These are phyloP conservation scores for Ophiodon elongatus DNA, from an alignment of 2,113 vertebrate genomes.

Conservation along the genomic window DNA sequence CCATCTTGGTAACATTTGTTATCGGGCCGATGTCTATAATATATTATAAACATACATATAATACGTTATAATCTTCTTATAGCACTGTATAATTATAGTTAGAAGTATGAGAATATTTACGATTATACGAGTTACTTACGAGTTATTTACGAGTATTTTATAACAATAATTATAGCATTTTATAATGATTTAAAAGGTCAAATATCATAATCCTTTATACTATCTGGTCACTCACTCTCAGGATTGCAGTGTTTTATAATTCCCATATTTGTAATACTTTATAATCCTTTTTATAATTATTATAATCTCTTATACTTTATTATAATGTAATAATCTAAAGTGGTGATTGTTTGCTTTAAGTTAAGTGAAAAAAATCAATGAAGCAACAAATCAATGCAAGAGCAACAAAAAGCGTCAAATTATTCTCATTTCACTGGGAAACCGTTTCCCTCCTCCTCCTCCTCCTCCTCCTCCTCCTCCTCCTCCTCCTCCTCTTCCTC, in stretches of 20 bases:
- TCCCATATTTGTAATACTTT: not conserved
- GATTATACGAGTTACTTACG: too few relatives aligned
- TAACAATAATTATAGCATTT: not conserved
- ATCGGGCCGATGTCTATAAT: too few relatives aligned
- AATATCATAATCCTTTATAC: too few relatives aligned
- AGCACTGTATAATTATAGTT: too few relatives aligned
- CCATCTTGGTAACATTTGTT: too few relatives aligned
- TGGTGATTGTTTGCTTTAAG: too few relatives aligned
- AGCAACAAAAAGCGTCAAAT: too few relatives aligned
- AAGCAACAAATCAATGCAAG: not conserved
- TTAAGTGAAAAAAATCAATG: not conserved
- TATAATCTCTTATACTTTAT: not conserved
- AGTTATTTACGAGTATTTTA: not conserved
- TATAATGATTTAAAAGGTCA: too few relatives aligned
- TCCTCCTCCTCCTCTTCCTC: slow-evolving; percentile 45
- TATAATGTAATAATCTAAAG: not conserved
- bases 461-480: slow-evolving; percentile 21
- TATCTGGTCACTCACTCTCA: too few relatives aligned
- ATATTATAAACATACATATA: too few relatives aligned
- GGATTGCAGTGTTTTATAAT: not conserved
- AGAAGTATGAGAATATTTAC: not conserved
- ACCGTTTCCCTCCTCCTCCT: too few relatives aligned
- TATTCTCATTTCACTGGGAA: not conserved
- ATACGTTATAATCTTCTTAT: not conserved
- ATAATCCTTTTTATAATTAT: not conserved